Evolutionary conservation across 2,113 vertebrate genomes (phyloP), one percentile per base, ranked within the genome.

Genomic region (Eleginops maclovinus): DNA sequence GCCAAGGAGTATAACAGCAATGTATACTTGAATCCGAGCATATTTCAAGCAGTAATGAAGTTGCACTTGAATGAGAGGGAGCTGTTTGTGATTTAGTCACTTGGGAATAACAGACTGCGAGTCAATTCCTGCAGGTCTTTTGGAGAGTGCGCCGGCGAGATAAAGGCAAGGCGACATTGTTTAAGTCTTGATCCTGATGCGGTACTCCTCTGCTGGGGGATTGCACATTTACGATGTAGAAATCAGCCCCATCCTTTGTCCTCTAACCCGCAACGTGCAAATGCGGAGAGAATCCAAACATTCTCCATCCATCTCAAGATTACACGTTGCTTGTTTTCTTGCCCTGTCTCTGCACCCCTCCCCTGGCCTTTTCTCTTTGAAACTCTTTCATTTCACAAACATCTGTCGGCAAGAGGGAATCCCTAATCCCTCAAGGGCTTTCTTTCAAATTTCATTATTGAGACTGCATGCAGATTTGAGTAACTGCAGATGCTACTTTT

Each of bases 381-480:
- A 88, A 89, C 79, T 75, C 87, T 91, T 91, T 92, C 84, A 89
- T 92, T 91, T 86, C 87, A 82, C 78, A 90, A 93, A 92, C 92
- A 92, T 92, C 89, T 91, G 90, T 82, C 91, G 90, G 91, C 89
- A 84, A 80, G 87, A 49, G 81, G 86, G 89, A 90, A 87, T 88
- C 88, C 90, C 86, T 89, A 82, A 86, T 91, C 92, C 88, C 92
- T 89, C 87, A 76, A 86, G 81, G 87, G 87, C 87, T 90, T 89
- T 87, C 88, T 86, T 85, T 92, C 87, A 88, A 71, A 91, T 91
- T 89, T 81, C 82, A 91, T 93, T 91, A 93, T 82, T 76, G 72
- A 63, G 79, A 87, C 80, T 85, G 82, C 88, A 92, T 86, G 84
- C 79, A 81, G 87, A 92, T 86, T 88, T 78, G 86, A 89, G 64